phyloP scores from a whole-genome alignment of 2,888 invertebrate species.

The Mythimna ferrago region DNA sequence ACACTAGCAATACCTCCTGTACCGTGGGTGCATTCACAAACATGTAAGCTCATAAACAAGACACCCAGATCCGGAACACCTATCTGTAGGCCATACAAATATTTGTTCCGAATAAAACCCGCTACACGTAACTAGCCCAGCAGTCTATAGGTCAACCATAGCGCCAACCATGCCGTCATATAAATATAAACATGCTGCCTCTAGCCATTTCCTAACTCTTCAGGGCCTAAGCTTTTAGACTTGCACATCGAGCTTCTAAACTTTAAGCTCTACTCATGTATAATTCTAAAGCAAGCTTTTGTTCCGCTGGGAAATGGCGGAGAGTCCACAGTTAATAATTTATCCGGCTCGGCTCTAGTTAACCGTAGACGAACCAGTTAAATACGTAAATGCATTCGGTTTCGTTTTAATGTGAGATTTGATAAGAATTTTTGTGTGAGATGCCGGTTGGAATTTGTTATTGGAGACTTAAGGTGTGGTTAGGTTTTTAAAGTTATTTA shows the following conservation, averaged over 20 bases:
- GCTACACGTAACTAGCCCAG: too few species aligned
- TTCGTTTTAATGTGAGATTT: slow-evolving; percentile 69
- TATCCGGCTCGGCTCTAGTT: slow-evolving; percentile 78
- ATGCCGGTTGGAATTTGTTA: slow-evolving; percentile 1
- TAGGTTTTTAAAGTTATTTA: background rate
- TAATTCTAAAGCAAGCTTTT: slow-evolving; percentile 90
- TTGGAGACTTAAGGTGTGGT: too few species aligned
- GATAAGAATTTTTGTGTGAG: slow-evolving; percentile 55
- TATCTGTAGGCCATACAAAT: too few species aligned
- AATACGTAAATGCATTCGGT: slow-evolving; percentile 72
- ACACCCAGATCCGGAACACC: too few species aligned
- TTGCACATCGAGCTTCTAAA: slow-evolving; percentile 89
- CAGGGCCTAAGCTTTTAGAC: slow-evolving; percentile 88
- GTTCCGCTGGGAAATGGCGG: slow-evolving; percentile 88
- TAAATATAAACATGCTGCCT: slow-evolving; percentile 59
- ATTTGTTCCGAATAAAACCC: too few species aligned
- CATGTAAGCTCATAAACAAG: too few species aligned
- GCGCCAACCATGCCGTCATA: background rate
- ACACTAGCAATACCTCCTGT: too few species aligned
- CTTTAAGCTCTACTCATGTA: slow-evolving; percentile 90
- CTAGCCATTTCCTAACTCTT: slow-evolving; percentile 62
- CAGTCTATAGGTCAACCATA: too few species aligned
- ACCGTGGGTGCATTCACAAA: too few species aligned
- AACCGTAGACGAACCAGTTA: slow-evolving; percentile 77
- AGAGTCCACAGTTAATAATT: slow-evolving; percentile 87